Evolutionary conservation across 1,140 invertebrate species (phyloP).

Genomic region (Ips typographus): DNA sequence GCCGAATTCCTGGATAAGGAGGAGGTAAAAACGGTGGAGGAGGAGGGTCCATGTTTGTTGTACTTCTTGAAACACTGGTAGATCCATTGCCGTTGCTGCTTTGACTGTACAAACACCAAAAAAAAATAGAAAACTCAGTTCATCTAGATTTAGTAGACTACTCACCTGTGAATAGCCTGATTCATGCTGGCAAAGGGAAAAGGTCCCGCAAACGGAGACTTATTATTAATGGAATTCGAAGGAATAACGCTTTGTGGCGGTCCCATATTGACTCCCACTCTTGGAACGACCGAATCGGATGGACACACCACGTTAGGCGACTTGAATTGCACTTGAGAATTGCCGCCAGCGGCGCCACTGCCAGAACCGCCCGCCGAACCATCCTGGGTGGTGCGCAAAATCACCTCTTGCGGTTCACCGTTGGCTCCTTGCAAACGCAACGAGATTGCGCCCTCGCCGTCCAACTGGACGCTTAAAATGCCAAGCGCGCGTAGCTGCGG

Average conservation of each 20-base stretch:
- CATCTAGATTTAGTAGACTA: neutral
- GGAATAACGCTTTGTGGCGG: conserved; percentile 21
- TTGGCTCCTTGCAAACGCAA: conserved; percentile 78
- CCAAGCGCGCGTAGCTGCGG: conserved; percentile 84
- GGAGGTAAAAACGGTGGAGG: conserved; percentile 35
- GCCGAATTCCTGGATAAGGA: conserved; percentile 33
- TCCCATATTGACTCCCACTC: conserved; percentile 53
- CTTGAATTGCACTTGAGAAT: conserved; percentile 62
- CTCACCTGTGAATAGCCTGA: conserved; percentile 57
- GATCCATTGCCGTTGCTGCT: conserved; percentile 26
- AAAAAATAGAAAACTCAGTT: neutral
- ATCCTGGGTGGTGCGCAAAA: conserved; percentile 57
- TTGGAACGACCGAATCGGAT: conserved; percentile 65
- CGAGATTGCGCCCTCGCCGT: conserved; percentile 93
- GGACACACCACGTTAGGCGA: conserved; percentile 83
- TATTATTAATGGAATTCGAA: conserved; percentile 26
- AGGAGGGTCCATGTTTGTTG: conserved; percentile 8
- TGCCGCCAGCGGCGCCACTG: conserved; percentile 23
- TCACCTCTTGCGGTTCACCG: conserved; percentile 70
- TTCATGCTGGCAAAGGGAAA: conserved; percentile 91
- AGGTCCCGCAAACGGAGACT: conserved; percentile 58
- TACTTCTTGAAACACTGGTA: conserved; percentile 2
- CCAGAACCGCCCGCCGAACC: conserved; percentile 27
- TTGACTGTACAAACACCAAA: conserved; percentile 15
- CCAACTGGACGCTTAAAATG: conserved; percentile 93